Evolutionary conservation across 2,797 vertebrate species (phyloP).

Genomic region (Dendrocincla fuliginosa): DNA sequence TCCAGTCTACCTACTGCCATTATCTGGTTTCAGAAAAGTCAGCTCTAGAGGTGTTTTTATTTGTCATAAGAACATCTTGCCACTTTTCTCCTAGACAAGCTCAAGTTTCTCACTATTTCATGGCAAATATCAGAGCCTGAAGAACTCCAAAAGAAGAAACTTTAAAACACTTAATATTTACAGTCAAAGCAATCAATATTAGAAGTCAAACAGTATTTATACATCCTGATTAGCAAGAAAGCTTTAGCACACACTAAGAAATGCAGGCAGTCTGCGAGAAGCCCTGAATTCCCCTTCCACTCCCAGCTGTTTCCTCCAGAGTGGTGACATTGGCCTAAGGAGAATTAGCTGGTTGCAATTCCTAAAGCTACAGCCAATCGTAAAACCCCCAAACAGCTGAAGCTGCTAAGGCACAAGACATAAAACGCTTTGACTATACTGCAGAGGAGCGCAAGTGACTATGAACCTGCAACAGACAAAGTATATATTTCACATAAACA

Average conservation of each 20-base stretch:
- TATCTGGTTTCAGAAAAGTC: background rate
- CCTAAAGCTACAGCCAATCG: background rate
- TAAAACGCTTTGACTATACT: background rate
- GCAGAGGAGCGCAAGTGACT: background rate
- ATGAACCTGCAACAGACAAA: background rate
- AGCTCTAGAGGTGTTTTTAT: background rate
- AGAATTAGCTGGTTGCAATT: background rate
- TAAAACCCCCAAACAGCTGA: background rate
- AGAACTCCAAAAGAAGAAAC: background rate
- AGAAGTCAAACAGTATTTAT: background rate
- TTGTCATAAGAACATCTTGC: background rate
- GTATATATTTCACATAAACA: background rate
- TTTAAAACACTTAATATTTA: background rate
- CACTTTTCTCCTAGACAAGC: background rate
- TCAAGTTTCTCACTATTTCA: background rate
- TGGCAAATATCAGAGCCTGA: background rate
- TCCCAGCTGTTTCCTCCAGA: background rate
- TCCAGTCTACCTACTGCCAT: background rate
- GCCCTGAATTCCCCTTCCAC: too few species aligned
- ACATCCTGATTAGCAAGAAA: background rate
- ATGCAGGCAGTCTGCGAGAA: accelerated
- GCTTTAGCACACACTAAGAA: background rate
- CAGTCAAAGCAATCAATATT: background rate
- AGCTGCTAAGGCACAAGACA: background rate
- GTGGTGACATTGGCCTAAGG: background rate